Evolutionary conservation across 2,888 invertebrate genomes (phyloP).

Genomic region (Oscheius sp.): DNA sequence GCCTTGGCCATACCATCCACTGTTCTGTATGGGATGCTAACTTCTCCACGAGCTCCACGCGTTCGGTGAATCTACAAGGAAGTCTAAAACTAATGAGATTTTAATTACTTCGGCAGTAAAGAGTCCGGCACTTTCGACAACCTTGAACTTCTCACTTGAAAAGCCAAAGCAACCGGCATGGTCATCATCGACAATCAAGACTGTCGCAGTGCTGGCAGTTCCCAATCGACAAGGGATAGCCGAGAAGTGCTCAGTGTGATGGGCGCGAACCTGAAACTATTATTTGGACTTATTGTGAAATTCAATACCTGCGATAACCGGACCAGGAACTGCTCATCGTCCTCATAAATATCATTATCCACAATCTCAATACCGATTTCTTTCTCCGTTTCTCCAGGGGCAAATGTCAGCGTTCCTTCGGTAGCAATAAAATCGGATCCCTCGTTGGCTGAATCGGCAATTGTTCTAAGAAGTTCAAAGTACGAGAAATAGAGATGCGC

Average conservation of each 20-base stretch:
- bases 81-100: neutral
- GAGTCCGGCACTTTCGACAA: constrained; percentile 77
- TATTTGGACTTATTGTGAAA: neutral
- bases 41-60: constrained; percentile 88
- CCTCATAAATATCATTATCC: constrained; percentile 98
- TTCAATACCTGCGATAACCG: constrained; percentile 77
- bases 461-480: constrained; percentile 83
- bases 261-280: constrained; percentile 47
- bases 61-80: constrained; percentile 44
- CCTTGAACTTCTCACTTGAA: constrained; percentile 79
- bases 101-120: constrained; percentile 51
- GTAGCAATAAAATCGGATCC: constrained; percentile 92
- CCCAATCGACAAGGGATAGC: constrained; percentile 79
- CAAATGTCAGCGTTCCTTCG: constrained; percentile 75
- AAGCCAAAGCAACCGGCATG: constrained; percentile 92
- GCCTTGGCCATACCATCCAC: constrained; percentile 84
- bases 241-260: constrained; percentile 53
- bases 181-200: constrained; percentile 98
- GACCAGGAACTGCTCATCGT: constrained; percentile 97
- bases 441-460: constrained; percentile 95
- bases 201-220: constrained; percentile 90
- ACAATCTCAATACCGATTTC: constrained; percentile 89
- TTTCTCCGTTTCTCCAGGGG: constrained; percentile 76
- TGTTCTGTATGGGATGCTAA: constrained; percentile 88
- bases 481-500: neutral